Evolutionary conservation across 2,888 invertebrate genomes (phyloP).

Genomic region (Rhodophaea formosa): DNA sequence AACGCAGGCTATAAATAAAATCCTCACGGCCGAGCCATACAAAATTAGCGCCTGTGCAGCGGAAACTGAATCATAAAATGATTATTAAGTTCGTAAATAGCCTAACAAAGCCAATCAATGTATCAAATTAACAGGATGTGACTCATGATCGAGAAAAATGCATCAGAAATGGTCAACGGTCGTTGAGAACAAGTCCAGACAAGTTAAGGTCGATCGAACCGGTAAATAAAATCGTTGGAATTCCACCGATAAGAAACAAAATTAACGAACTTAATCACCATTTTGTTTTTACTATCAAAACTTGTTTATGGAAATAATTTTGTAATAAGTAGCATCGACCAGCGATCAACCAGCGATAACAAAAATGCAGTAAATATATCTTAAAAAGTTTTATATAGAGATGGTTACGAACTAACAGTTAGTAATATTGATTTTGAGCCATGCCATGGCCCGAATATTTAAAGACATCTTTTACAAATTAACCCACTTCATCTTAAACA

Average conservation of each 20-base stretch:
- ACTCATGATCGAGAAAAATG: conserved; percentile 36
- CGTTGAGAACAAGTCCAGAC: conserved; percentile 14
- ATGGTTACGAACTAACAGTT: too few species aligned
- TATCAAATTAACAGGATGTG: conserved; percentile 44
- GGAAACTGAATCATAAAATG: conserved; percentile 52
- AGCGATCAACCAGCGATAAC: too few species aligned
- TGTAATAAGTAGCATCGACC: too few species aligned
- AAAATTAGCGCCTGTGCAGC: conserved; percentile 37
- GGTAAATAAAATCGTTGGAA: conserved; percentile 11
- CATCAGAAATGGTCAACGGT: conserved; percentile 18
- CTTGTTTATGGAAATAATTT: neutral
- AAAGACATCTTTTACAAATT: too few species aligned
- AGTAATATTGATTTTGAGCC: too few species aligned
- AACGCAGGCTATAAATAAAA: conserved; percentile 12
- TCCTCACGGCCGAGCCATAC: conserved; percentile 13
- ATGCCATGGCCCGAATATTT: too few species aligned
- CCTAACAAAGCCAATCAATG: conserved; percentile 48
- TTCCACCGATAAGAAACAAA: conserved; percentile 9
- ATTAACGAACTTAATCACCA: neutral
- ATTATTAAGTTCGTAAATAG: conserved; percentile 37
- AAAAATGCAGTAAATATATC: too few species aligned
- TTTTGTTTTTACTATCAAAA: neutral
- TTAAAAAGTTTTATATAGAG: too few species aligned
- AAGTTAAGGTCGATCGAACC: conserved; percentile 11
- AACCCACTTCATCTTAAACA: too few species aligned